phyloP scores from a whole-genome alignment of 1,140 invertebrate species.

The Rhopalosiphum maidis region DNA sequence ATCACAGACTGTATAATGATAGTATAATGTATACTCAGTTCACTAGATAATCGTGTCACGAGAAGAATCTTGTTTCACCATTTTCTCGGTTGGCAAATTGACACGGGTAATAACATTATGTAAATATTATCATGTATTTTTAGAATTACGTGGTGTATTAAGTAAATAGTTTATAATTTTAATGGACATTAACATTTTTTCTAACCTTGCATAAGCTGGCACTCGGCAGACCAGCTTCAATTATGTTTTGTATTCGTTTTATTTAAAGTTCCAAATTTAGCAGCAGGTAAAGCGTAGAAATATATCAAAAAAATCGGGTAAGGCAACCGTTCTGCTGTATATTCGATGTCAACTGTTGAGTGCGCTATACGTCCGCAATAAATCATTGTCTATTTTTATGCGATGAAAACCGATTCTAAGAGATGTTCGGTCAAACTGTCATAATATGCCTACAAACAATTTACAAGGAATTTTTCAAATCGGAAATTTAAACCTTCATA shows the following conservation, averaged over 20 bases:
- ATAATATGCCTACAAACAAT: no score
- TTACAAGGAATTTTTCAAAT: no score
- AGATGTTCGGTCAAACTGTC: no score
- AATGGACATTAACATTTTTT: not conserved
- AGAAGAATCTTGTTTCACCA: not conserved
- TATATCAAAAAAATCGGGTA: no score
- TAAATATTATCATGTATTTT: not conserved
- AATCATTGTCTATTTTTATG: no score
- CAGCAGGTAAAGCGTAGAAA: no score
- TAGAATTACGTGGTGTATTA: not conserved
- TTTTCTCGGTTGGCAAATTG: not conserved
- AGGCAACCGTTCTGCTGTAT: no score
- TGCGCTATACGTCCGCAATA: no score
- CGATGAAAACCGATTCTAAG: no score
- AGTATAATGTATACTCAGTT: no score
- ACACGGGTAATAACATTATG: not conserved
- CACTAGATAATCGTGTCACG: not conserved
- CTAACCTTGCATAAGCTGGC: not conserved
- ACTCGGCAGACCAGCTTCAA: not conserved
- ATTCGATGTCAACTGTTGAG: no score
- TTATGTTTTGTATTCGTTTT: not conserved
- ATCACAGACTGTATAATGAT: not conserved
- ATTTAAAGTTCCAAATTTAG: not conserved
- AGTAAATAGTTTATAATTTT: not conserved
- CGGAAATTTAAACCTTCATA: no score